Evolutionary conservation across 2,113 vertebrate species (phyloP).

Genomic region (Rhagologus leucostigma): DNA sequence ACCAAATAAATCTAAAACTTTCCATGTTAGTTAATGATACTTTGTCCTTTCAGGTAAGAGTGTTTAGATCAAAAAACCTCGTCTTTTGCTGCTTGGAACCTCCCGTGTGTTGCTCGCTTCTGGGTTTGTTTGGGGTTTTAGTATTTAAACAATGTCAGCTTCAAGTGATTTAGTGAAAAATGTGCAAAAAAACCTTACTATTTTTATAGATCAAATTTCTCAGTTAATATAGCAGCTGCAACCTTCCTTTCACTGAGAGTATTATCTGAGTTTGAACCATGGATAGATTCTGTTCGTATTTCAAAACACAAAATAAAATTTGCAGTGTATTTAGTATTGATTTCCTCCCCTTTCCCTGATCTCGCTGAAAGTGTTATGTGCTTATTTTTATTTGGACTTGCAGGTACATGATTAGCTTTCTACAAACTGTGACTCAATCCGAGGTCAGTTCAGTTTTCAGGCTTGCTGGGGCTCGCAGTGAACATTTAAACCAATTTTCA

Average conservation of each 20-base stretch:
- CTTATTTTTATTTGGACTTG: conserved; percentile 45
- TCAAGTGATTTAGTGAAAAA: background rate
- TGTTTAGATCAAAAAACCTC: background rate
- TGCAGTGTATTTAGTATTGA: conserved; percentile 43
- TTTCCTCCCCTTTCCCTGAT: background rate
- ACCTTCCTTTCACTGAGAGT: background rate
- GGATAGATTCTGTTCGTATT: background rate
- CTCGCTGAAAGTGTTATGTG: background rate
- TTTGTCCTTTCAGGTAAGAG: background rate
- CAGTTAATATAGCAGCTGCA: background rate
- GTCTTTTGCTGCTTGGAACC: background rate
- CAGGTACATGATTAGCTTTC: conserved; percentile 29
- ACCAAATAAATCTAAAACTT: background rate
- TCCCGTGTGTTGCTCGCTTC: background rate
- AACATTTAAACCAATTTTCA: background rate
- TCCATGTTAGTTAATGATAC: background rate
- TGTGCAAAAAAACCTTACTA: background rate
- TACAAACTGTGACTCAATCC: background rate
- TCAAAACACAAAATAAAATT: conserved; percentile 36
- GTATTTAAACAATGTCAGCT: background rate
- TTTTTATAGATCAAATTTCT: background rate
- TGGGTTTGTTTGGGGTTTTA: background rate
- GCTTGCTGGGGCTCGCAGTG: background rate
- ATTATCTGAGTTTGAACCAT: background rate
- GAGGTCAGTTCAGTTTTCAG: conserved; percentile 9